Conservation (phyloP, 2,113 vertebrate species). For the Martes martes region DNA sequence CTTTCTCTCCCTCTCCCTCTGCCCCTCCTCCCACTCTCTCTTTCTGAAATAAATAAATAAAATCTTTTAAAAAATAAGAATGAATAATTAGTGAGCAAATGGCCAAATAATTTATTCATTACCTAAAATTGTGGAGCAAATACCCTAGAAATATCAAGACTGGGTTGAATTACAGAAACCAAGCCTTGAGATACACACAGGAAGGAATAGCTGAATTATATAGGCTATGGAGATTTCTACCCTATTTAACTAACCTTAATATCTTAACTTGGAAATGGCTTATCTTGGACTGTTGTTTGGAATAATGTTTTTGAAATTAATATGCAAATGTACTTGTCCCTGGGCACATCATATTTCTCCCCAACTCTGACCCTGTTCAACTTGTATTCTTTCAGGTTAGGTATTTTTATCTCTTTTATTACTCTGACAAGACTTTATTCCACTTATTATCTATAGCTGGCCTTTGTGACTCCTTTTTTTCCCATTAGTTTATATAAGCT, state of each 20-base stretch:
- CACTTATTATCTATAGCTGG: background rate
- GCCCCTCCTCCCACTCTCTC: background rate
- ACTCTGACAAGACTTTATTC: background rate
- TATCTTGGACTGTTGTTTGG: background rate
- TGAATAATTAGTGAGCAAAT: background rate
- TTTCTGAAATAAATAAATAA: background rate
- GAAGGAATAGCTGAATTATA: background rate
- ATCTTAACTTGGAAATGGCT: background rate
- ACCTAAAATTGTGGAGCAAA: background rate
- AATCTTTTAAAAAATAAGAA: background rate
- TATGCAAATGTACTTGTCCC: constrained; percentile 1
- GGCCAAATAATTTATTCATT: background rate
- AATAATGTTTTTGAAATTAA: constrained; percentile 11
- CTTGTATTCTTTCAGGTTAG: background rate
- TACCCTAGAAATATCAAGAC: background rate
- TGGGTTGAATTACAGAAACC: background rate
- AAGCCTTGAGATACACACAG: background rate
- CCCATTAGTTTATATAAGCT: background rate
- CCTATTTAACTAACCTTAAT: background rate
- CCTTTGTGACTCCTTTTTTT: background rate
- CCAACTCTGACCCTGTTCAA: background rate
- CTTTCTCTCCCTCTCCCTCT: background rate
- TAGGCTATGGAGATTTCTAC: background rate
- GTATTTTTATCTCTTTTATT: background rate
- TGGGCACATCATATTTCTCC: background rate